These are phyloP conservation scores for Aotus griseimembra DNA, from an alignment of 2,797 vertebrate genomes.

Conservation along the genomic window DNA sequence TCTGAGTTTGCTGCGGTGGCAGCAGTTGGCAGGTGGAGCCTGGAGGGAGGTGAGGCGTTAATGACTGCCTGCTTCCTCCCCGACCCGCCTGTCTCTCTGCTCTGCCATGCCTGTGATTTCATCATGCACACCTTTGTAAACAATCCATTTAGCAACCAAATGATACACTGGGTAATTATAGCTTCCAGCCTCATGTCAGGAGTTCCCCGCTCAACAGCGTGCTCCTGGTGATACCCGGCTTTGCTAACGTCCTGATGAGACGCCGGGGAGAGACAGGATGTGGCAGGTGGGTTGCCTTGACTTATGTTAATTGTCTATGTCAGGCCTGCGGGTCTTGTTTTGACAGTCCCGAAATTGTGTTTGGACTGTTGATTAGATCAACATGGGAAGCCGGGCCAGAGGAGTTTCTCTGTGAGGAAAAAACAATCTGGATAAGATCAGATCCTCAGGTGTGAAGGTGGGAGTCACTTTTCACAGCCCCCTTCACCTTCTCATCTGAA, in stretches of 20 bases:
- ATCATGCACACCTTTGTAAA: conserved; percentile 64
- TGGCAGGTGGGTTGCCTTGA: not conserved
- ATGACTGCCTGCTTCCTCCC: not conserved
- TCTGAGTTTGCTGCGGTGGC: not conserved
- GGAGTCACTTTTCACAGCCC: not conserved
- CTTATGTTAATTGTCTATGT: not conserved
- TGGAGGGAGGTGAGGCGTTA: not conserved
- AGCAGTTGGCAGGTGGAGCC: not conserved
- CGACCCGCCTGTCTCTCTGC: not conserved
- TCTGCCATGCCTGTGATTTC: conserved; percentile 55
- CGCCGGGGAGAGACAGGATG: fast-evolving
- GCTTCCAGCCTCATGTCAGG: conserved; percentile 64
- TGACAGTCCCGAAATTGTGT: conserved; percentile 27
- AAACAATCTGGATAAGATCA: not conserved
- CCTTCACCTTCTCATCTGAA: not conserved
- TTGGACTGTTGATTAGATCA: conserved; percentile 22
- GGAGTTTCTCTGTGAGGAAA: not conserved
- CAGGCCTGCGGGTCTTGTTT: not conserved
- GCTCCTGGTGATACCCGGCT: not conserved
- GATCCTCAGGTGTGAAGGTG: not conserved
- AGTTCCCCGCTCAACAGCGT: conserved; percentile 58
- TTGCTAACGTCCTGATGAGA: not conserved
- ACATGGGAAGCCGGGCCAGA: not conserved
- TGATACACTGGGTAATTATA: conserved; percentile 60
- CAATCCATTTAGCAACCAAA: conserved; percentile 65